Base-by-base conservation (phyloP, 2,113 vertebrate genomes). In the Xenopus borealis region DNA sequence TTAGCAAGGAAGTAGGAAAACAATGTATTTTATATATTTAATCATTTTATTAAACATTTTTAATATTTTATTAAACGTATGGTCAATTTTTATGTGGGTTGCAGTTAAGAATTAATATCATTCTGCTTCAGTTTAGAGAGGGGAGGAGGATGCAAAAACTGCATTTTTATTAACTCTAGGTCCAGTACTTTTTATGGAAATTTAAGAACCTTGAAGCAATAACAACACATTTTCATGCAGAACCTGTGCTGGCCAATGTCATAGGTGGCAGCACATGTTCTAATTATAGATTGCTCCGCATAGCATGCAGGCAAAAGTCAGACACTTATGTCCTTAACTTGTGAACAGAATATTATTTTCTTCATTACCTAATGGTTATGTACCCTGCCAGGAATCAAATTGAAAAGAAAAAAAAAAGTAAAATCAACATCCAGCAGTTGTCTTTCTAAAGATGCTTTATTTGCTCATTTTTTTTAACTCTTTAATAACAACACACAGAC, bases 201-300 rank as follows among this genome's bases (percentile, higher is more conserved):
- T 61, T 13, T 23, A 61, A 61, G 58, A 23, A 69, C 46, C 17
- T 63, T 16, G 46, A 40, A 47, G 65, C 67, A 46, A 62, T 18
- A 17, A 19, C 40, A 30, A 53, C 18, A 40, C 55, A 69, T 75
- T 69, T 23, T 62, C 20, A 75, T 75, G 73, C 66, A 63, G 66
- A 19, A 47, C 19, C 17, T 63, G 73, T 75, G 11, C 45, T 47
- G 66, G 23, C 3, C 14, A 47, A 27, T 69, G 73, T 75, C 73
- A 75, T 58, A 75, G 66, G 73, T 75, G 52, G 47, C 18, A 16
- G 66, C 12, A 58, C 14, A 63, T 40, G 52, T 62, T 75, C 73
- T 75, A 75, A 69, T 75, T 75, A 75, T 69, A 69, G 73, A 69
- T 66, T 53, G 72, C 57, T 75, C 58, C 16, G 46, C 23, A 40